Evolutionary conservation across 2,888 invertebrate genomes (phyloP), one percentile per base, ranked within the genome.

Genomic region (Ametastegia equiseti): DNA sequence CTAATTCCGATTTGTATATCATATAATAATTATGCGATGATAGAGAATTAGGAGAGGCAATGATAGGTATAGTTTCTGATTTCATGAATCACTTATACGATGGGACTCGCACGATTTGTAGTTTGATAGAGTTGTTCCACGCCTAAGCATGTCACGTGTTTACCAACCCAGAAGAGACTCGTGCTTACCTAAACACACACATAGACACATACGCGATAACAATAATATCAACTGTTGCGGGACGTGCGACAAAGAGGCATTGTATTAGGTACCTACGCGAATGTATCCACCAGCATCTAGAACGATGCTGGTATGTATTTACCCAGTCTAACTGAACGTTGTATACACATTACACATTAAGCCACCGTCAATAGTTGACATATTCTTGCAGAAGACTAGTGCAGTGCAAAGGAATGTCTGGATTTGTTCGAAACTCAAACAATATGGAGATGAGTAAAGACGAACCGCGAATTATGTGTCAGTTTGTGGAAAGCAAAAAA

Each of bases 281-380:
- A 63, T 78, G 11, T 78, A 60, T 60, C 60, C 78, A 78, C 60
- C 30, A 33, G 54, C 82, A 84, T 85, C 86, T 87, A 86, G 87
- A 85, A 86, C 85, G 78, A 81, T 83, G 80, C 42, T 50, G 82
- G 80, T 89, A 88, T 90, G 80, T 89, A 88, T 90, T 89, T 90
- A 87, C 90, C 86, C 85, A 86, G 86, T 86, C 87, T 88, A 89
- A 90, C 88, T 89, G 87, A 88, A 90, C 88, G 87, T 87, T 85
- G 85, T 86, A 86, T 82, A 39, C 81, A 81, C 81, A 63, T 39
- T 82, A 39, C 81, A 81, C 81, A 63, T 39, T 65, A 65, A 78
- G 39, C 65, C 75, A 36, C 54, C 36, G 75, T 19, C 75, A 36
- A 75, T 54, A 75, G 54, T 50, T 54, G 54, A 15, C 71, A 27